Conservation (phyloP, 1,140 invertebrate genomes). For the Phymastichus coffea region DNA sequence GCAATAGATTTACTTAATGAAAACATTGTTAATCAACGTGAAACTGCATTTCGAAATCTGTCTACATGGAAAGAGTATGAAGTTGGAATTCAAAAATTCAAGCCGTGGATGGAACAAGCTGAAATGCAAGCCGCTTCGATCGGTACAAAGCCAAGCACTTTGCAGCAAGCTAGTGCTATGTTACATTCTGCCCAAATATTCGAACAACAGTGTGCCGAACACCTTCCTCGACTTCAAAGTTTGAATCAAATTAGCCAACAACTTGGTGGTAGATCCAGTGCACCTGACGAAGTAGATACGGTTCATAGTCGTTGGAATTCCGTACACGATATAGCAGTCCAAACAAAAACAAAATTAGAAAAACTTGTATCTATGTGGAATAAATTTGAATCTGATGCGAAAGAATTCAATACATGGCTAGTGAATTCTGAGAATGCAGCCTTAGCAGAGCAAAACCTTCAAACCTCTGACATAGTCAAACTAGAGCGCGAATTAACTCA, state of each 20-base stretch:
- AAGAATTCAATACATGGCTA: constrained; percentile 74
- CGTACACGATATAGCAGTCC: constrained; percentile 71
- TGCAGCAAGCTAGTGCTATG: constrained; percentile 78
- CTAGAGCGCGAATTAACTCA: constrained; percentile 71
- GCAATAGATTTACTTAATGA: constrained; percentile 68
- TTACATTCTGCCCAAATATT: constrained; percentile 69
- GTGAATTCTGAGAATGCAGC: constrained; percentile 64
- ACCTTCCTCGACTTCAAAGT: constrained; percentile 72
- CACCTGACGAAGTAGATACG: constrained; percentile 79
- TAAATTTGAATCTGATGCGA: constrained; percentile 71
- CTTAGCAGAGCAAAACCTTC: constrained; percentile 58
- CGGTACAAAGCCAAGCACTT: constrained; percentile 71
- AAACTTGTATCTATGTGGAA: constrained; percentile 79
- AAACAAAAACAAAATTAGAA: constrained; percentile 75
- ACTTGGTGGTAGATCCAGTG: constrained; percentile 70
- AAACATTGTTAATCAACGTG: constrained; percentile 70
- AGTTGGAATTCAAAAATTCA: constrained; percentile 72
- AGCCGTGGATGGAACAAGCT: constrained; percentile 85
- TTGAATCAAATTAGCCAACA: constrained; percentile 71
- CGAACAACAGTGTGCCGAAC: constrained; percentile 74
- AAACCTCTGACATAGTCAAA: constrained; percentile 69
- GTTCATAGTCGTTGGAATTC: constrained; percentile 76
- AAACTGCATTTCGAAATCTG: constrained; percentile 73
- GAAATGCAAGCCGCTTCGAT: constrained; percentile 71
- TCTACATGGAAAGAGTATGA: constrained; percentile 85